A percentile compares a stretch with the other conserved stretches of the same genome.
Conservation (phyloP, 2,113 vertebrate genomes). For the Strix uralensis region DNA sequence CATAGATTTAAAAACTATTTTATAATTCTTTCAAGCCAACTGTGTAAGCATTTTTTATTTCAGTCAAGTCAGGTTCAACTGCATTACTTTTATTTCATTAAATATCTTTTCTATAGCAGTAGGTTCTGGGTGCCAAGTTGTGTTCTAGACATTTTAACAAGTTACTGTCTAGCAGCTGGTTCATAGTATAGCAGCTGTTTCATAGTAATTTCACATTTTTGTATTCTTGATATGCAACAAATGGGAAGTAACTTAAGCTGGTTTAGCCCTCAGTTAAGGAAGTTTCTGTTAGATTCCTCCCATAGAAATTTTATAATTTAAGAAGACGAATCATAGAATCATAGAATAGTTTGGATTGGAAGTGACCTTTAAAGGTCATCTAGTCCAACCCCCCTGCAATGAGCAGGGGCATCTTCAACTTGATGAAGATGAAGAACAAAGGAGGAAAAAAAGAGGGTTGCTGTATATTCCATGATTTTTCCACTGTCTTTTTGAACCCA, state of each 20-base stretch:
- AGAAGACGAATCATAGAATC: not conserved
- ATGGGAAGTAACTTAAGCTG: not conserved
- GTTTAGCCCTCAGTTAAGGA: not conserved
- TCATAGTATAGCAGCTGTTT: not conserved
- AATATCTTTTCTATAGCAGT: not conserved
- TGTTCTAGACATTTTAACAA: not conserved
- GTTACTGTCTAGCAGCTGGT: not conserved
- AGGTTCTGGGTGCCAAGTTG: not conserved
- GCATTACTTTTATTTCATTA: not conserved
- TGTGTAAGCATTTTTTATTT: not conserved
- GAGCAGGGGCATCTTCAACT: not conserved
- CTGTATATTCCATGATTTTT: not conserved
- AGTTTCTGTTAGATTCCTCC: not conserved
- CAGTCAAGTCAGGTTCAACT: not conserved
- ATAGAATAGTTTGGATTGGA: not conserved
- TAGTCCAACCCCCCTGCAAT: not conserved
- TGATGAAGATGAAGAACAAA: not conserved
- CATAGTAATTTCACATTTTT: not conserved
- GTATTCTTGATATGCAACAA: not conserved
- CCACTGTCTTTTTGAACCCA: not conserved
- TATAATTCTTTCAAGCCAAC: not conserved
- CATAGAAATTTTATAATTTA: not conserved
- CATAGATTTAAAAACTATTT: not conserved
- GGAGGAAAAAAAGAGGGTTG: not conserved
- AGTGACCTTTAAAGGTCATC: not conserved